These are phyloP conservation scores for Sphenopsis melanotis DNA, from an alignment of 2,797 vertebrate species.

Conservation along the genomic window DNA sequence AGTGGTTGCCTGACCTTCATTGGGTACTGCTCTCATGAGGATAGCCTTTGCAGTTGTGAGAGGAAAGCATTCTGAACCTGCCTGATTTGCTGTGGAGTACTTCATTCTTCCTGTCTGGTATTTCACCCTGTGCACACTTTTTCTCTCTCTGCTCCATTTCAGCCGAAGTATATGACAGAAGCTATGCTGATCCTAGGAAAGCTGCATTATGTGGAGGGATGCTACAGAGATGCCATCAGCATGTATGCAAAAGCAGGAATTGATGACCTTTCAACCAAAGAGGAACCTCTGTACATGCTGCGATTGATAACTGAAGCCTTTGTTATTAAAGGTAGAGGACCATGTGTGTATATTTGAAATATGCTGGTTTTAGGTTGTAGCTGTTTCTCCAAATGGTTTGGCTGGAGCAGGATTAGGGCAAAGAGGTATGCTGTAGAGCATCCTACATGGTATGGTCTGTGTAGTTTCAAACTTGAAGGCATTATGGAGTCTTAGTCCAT, in stretches of 20 bases:
- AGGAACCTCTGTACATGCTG: slow-evolving; percentile 88
- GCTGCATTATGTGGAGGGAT: slow-evolving; percentile 90
- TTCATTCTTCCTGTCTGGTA: background rate
- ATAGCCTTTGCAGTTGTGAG: background rate
- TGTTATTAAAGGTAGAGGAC: slow-evolving; percentile 90
- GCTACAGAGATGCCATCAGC: slow-evolving; percentile 91
- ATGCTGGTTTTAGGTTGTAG: background rate
- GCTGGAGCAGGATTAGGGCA: background rate
- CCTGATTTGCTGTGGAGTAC: background rate
- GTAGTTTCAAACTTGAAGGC: slow-evolving; percentile 10
- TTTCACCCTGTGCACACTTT: background rate
- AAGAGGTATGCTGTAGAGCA: background rate
- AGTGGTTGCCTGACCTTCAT: background rate
- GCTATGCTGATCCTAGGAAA: slow-evolving; percentile 92
- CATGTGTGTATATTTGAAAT: background rate
- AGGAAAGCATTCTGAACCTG: background rate
- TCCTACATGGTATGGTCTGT: background rate
- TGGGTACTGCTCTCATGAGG: background rate
- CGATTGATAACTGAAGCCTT: slow-evolving; percentile 91
- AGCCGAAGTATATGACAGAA: slow-evolving; percentile 90
- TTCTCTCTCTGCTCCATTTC: background rate
- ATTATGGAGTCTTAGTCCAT: slow-evolving; percentile 17
- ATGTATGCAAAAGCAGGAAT: slow-evolving; percentile 93
- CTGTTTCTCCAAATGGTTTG: background rate
- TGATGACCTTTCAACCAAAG: slow-evolving; percentile 85